phyloP scores from a whole-genome alignment of 2,113 vertebrate species.

The Panurus biarmicus region DNA sequence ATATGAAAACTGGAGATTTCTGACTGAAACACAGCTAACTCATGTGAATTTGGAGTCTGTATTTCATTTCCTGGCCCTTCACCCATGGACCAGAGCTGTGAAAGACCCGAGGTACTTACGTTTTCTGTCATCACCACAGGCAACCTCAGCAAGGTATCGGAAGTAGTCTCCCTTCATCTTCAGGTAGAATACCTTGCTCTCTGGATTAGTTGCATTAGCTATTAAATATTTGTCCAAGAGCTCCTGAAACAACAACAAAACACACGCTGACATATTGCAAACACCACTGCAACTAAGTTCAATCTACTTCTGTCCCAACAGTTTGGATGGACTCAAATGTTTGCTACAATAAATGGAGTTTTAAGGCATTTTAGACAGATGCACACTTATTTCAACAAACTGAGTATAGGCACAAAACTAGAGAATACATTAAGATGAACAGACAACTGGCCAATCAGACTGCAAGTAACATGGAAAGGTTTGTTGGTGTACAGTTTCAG shows the following conservation, averaged over 20 bases:
- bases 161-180: slow-evolving; percentile 99
- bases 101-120: slow-evolving; percentile 59
- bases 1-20: not conserved
- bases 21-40: not conserved
- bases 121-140: slow-evolving; percentile 77
- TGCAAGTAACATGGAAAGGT: not conserved
- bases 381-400: not conserved
- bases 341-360: not conserved
- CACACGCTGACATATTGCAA: not conserved
- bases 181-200: slow-evolving; percentile 97
- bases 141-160: slow-evolving; percentile 97
- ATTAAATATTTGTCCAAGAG: slow-evolving; percentile 90
- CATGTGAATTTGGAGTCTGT: not conserved
- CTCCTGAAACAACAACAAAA: slow-evolving; percentile 63
- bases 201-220: slow-evolving; percentile 78
- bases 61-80: not conserved
- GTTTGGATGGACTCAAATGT: not conserved
- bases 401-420: not conserved
- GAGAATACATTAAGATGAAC: not conserved
- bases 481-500: not conserved
- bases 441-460: not conserved
- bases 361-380: not conserved
- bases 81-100: not conserved
- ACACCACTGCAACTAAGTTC: not conserved
- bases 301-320: not conserved